Conservation (phyloP, 2,797 vertebrate genomes). For the Dryobates pubescens region DNA sequence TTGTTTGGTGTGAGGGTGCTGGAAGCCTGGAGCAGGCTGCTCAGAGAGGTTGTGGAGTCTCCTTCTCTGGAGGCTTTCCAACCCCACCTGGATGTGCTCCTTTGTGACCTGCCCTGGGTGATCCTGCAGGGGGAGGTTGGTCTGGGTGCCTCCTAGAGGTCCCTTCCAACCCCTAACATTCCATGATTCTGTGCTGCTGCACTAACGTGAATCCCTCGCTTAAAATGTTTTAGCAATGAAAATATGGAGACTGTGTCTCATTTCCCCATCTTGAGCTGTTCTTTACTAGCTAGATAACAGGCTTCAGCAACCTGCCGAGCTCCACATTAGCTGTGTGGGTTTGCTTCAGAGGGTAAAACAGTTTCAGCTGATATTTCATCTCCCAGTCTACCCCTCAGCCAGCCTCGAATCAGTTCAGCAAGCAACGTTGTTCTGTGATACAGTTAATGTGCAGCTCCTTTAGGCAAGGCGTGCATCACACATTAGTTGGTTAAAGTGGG, state of each 20-base stretch:
- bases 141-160: no score
- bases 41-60: no score
- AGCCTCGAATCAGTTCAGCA: not conserved
- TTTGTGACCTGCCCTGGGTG: no score
- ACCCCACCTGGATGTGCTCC: no score
- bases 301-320: not conserved
- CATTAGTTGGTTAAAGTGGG: not conserved
- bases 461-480: not conserved
- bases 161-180: no score
- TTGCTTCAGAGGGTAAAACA: not conserved
- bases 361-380: not conserved
- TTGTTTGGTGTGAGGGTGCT: no score
- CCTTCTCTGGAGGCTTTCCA: no score
- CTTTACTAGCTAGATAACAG: not conserved
- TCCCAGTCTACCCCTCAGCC: not conserved
- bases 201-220: not conserved
- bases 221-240: not conserved
- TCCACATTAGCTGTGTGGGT: not conserved
- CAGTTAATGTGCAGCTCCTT: not conserved
- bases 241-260: not conserved
- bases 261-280: not conserved
- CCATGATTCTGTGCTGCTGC: not conserved
- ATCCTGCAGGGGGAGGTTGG: no score
- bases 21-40: no score
- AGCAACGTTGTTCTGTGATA: not conserved